Percentiles rank a stretch among this genome's conserved stretches.
phyloP scores from a whole-genome alignment of 1,140 invertebrate genomes.

The Stenopsyche tienmushanensis region DNA sequence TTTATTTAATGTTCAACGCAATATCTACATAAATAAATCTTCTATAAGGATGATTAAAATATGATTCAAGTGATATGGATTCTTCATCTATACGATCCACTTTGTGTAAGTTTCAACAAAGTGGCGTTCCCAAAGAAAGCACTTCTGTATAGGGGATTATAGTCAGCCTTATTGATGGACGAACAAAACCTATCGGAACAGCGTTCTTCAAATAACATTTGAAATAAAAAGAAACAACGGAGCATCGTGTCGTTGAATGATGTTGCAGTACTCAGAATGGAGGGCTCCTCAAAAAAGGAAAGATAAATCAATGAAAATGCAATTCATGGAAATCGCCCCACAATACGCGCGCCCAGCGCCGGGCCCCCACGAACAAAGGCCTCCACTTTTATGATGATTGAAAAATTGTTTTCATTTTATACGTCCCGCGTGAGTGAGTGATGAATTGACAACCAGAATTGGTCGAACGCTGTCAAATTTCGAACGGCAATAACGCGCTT shows the following conservation, averaged over 20 bases:
- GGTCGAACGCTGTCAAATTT: conserved; percentile 10
- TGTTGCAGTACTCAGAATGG: background rate
- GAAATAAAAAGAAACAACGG: background rate
- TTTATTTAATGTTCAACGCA: too few relatives aligned
- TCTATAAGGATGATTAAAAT: too few relatives aligned
- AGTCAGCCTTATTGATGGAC: too few relatives aligned
- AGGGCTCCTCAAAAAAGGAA: background rate
- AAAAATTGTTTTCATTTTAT: conserved; percentile 11
- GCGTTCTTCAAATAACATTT: background rate
- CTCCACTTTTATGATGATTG: conserved; percentile 6
- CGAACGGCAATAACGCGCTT: background rate
- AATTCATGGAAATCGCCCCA: conserved; percentile 5
- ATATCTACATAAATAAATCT: too few relatives aligned
- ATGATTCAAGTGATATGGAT: too few relatives aligned
- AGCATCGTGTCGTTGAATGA: background rate
- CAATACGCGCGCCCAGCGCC: too few relatives aligned
- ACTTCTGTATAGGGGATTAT: too few relatives aligned
- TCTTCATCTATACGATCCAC: too few relatives aligned
- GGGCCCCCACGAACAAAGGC: background rate
- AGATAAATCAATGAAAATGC: background rate
- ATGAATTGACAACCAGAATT: conserved; percentile 6
- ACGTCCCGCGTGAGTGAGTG: background rate
- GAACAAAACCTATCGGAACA: too few relatives aligned
- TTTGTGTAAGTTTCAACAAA: too few relatives aligned
- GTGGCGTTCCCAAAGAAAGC: too few relatives aligned